Base-by-base conservation (phyloP, 1,140 invertebrate species). In the Alviniconcha marisindica region DNA sequence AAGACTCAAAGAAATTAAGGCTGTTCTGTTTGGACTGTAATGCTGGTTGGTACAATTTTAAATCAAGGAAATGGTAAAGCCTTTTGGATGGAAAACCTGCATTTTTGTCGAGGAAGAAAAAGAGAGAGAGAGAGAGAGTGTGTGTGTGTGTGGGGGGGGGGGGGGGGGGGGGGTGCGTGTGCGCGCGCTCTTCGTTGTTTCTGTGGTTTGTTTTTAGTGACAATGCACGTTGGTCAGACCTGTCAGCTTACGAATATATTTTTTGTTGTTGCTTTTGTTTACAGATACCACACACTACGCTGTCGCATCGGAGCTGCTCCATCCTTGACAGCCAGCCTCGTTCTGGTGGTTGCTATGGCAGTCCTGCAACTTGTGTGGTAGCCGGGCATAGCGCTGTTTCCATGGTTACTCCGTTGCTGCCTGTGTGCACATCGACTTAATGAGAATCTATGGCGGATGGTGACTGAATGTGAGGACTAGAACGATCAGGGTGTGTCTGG, bases 301-400 rank as follows among this genome's bases (percentile, higher is more conserved):
- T 99, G 98, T 92, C 95, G 98, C 40, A 94, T 98, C 84, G 97
- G 98, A 12, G 96, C 96, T 31, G 97, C 96, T 12, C 73, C 88
- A 14, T 82, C 88, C 10, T 60, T 89, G 18, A 73, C 85, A 24
- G 73, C 84, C 33, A 92, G 88, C 83, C 79, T 90, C 82, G 33
- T 87, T 36, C 77, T 92, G 40, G 54, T 86, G 15, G 38, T 77
- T 10, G 24, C 74, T 44, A 33, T 84, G 66, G 63, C 77, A 73
- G 24, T 48, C 2, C 33, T 51, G 28, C 80, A 80, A 60, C 40
- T 80, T 15, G 31, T 80, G 31, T 60, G 51, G 60, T 80, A 31
- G 31, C 36, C 66, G 18, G 51, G 73, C 18, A 10, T 36, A 5
- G 24, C 21, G 42, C 84, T 5, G 48, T 77, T 18, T 12, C 81